Conservation (phyloP, 2,888 invertebrate species). For the Nasonia oneida region DNA sequence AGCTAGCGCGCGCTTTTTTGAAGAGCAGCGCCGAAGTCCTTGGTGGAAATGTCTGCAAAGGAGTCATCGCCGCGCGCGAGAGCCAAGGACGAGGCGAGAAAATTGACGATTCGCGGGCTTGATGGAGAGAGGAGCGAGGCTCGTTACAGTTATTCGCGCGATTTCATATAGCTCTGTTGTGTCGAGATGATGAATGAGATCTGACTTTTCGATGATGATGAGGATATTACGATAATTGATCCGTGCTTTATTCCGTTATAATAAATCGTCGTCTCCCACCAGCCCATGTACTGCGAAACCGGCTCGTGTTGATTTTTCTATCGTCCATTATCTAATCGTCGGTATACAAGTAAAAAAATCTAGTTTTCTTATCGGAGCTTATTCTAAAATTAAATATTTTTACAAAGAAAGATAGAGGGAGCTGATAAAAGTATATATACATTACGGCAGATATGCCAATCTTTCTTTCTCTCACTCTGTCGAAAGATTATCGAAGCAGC, state of each 20-base stretch:
- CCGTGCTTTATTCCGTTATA: neutral
- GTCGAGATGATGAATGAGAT: neutral
- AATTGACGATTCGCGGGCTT: slow-evolving; percentile 42
- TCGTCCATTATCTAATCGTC: neutral
- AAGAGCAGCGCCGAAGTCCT: slow-evolving; percentile 15
- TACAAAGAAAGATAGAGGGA: neutral
- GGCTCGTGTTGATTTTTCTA: slow-evolving; percentile 29
- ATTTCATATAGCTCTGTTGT: neutral
- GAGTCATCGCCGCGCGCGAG: neutral
- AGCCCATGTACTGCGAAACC: neutral
- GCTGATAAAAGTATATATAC: too few species aligned
- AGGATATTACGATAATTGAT: neutral
- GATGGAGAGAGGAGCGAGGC: neutral
- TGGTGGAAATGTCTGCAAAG: slow-evolving; percentile 36
- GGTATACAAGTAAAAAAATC: neutral
- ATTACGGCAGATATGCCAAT: too few species aligned
- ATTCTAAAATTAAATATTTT: neutral
- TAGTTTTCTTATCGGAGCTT: neutral
- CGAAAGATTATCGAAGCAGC: too few species aligned
- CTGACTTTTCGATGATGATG: neutral
- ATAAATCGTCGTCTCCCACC: neutral
- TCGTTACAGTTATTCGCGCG: neutral
- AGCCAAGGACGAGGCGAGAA: slow-evolving; percentile 35
- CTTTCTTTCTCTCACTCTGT: too few species aligned
- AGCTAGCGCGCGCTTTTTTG: slow-evolving; percentile 26